A percentile compares a stretch with the other conserved stretches of the same genome.
phyloP scores from a whole-genome alignment of 2,888 invertebrate species.

The Harpalus rubripes region DNA sequence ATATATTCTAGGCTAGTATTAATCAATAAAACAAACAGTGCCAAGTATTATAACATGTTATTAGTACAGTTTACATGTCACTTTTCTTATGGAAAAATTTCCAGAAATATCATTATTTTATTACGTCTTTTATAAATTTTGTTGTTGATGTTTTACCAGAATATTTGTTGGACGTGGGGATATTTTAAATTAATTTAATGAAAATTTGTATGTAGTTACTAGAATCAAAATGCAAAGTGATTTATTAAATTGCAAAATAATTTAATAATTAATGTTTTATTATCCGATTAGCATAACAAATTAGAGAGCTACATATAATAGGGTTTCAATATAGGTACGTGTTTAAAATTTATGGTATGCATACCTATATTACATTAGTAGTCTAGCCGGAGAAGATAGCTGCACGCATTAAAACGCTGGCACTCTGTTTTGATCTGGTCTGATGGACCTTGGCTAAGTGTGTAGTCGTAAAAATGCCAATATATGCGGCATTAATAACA shows the following conservation, averaged over 20 bases:
- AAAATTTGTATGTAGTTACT: no score
- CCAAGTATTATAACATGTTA: constrained; percentile 1
- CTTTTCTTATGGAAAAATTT: not conserved
- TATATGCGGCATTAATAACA: no score
- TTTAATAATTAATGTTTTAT: not conserved
- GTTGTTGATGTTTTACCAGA: not conserved
- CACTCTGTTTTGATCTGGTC: no score
- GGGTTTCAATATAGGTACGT: not conserved
- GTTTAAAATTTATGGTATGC: not conserved
- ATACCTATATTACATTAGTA: no score
- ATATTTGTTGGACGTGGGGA: no score
- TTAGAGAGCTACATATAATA: not conserved
- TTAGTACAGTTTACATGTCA: not conserved
- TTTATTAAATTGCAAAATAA: not conserved
- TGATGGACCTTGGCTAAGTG: no score
- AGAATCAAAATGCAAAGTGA: not conserved
- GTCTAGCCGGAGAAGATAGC: no score
- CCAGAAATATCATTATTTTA: not conserved
- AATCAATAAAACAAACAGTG: not conserved
- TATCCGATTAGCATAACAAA: not conserved
- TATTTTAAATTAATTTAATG: no score
- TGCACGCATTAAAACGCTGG: no score
- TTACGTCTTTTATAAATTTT: not conserved
- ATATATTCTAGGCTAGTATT: not conserved
- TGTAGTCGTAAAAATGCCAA: no score